Base-by-base conservation (phyloP, 1,140 invertebrate genomes). In the Hylaeus anthracinus region DNA sequence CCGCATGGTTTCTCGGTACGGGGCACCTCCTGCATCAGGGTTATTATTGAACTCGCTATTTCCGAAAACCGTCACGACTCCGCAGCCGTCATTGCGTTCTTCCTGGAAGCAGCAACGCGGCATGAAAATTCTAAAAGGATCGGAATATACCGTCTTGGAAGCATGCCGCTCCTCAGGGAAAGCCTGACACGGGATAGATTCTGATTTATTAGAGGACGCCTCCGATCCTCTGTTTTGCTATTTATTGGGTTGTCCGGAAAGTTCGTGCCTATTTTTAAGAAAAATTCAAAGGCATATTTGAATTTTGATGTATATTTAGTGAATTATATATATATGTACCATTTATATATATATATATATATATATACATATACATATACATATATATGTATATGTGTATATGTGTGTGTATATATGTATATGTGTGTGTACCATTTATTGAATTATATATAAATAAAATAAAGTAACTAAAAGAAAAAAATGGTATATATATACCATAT, bases 11-110 rank as follows among this genome's bases (percentile, higher is more conserved):
- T 72, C 71, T 73, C 60, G 5, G 71, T 63, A 73, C 71, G 71
- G 60, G 71, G 60, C 60, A 43, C 60, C 58, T 73, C 71, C 71
- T 63, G 60, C 71, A 63, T 80, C 77, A 56, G 77, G 77, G 77
- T 79, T 79, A 79, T 79, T 79, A 79, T 79, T 79, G 70, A 79
- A 55, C 70, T 79, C 60, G 77, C 70, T 79, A 79, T 79, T 79
- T 79, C 77, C 77, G 77, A 79, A 79, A 79, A 79, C 70, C 77
- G 60, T 79, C 77, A 72, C 70, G 70, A 73, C 51, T 48, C 6
- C 43, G 43, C 43, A 39, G 67, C 51, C 76, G 60, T 37, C 41
- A 37, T 26, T 26, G 45, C 39, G 58, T 56, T 79, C 70, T 79
- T 79, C 70, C 77, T 79, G 70, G 77, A 79, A 79, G 1, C 51